Conservation (phyloP, 1,140 invertebrate species). For the Lordiphosa stackelbergi region DNA sequence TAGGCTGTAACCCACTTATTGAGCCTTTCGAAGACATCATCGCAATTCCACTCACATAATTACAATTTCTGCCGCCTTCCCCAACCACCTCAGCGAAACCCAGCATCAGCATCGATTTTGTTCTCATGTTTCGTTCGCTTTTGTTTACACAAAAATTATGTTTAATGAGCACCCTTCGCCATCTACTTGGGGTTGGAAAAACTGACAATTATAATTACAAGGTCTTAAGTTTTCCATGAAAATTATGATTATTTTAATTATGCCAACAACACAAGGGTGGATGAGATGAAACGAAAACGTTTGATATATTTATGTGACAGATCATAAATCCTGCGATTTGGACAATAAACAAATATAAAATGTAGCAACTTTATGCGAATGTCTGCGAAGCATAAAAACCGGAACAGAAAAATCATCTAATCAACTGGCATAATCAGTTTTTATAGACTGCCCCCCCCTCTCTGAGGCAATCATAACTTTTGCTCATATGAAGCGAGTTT, state of each 20-base stretch:
- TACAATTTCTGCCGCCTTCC: slow-evolving; percentile 26
- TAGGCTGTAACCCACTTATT: background rate
- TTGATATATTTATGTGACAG: slow-evolving; percentile 59
- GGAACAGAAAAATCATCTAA: slow-evolving; percentile 49
- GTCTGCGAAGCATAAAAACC: slow-evolving; percentile 40
- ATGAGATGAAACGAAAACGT: slow-evolving; percentile 33
- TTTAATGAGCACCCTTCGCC: slow-evolving; percentile 63
- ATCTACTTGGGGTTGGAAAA: slow-evolving; percentile 50
- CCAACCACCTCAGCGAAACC: slow-evolving; percentile 16
- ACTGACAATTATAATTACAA: slow-evolving; percentile 75
- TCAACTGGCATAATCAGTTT: slow-evolving; percentile 67
- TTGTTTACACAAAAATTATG: slow-evolving; percentile 75
- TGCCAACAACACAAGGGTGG: slow-evolving; percentile 28
- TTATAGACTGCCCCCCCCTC: slow-evolving; percentile 31
- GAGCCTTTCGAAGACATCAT: slow-evolving; percentile 10
- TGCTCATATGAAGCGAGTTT: slow-evolving; percentile 38
- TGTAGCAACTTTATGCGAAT: slow-evolving; percentile 35
- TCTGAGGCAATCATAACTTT: slow-evolving; percentile 59
- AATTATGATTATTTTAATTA: slow-evolving; percentile 72
- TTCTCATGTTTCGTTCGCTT: slow-evolving; percentile 63
- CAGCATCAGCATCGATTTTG: slow-evolving; percentile 54
- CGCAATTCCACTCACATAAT: slow-evolving; percentile 21
- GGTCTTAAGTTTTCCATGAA: slow-evolving; percentile 72
- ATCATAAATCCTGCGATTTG: slow-evolving; percentile 67
- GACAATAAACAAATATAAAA: slow-evolving; percentile 42